Evolutionary conservation across 2,888 invertebrate genomes (phyloP).

Genomic region (Amaurobius ferox): DNA sequence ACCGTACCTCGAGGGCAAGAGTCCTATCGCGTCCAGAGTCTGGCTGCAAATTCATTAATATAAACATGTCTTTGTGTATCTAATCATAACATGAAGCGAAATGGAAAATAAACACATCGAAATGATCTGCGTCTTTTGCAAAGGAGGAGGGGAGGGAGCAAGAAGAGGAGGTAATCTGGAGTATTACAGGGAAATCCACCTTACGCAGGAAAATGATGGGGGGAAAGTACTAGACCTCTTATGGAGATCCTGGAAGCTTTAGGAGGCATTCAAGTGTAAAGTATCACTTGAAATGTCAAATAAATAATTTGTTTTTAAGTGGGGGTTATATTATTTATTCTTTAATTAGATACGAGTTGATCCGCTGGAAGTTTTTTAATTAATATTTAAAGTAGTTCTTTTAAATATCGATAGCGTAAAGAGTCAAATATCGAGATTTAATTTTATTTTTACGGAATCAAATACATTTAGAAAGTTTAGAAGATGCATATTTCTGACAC

Average conservation of each 20-base stretch:
- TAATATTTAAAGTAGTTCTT: too few relatives aligned
- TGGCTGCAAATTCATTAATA: constrained; percentile 55
- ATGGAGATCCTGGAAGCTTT: background rate
- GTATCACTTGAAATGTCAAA: background rate
- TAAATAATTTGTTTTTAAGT: background rate
- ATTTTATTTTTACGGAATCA: too few relatives aligned
- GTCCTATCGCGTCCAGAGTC: background rate
- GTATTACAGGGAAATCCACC: constrained; percentile 49
- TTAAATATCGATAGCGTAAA: too few relatives aligned
- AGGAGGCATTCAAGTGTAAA: background rate
- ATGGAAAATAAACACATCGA: constrained; percentile 59
- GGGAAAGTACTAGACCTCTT: background rate
- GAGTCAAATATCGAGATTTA: too few relatives aligned
- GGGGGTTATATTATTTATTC: too few relatives aligned
- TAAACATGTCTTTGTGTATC: constrained; percentile 50
- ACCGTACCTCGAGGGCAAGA: background rate
- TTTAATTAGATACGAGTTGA: too few relatives aligned
- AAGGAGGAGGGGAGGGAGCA: background rate
- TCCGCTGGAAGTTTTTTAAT: too few relatives aligned
- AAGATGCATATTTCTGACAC: too few relatives aligned
- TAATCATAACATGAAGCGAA: constrained; percentile 55
- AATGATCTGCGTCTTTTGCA: background rate
- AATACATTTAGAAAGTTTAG: too few relatives aligned
- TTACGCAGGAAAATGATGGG: constrained; percentile 8
- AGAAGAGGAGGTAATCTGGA: constrained; percentile 34